Evolutionary conservation across 2,113 vertebrate genomes (phyloP).

Genomic region (Malurus alboscapulatus): DNA sequence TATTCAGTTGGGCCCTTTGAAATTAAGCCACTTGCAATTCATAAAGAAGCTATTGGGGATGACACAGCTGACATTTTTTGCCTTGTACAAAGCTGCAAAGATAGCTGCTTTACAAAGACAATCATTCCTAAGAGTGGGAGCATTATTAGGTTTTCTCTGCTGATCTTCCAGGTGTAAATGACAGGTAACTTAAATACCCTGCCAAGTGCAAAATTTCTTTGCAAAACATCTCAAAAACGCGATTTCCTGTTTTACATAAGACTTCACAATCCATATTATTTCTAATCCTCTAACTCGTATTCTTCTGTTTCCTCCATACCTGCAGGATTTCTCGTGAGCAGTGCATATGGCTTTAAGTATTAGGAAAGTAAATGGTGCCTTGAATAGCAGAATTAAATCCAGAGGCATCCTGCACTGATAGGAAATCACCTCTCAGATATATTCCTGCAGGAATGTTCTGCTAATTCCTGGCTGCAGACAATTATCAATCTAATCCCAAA

Average conservation of each 20-base stretch:
- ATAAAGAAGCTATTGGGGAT: constrained; percentile 38
- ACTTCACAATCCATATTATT: constrained; percentile 62
- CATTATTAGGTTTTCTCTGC: constrained; percentile 53
- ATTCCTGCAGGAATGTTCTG: constrained; percentile 35
- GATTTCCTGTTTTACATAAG: constrained; percentile 59
- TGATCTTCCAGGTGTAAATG: constrained; percentile 56
- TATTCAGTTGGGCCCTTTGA: constrained; percentile 21
- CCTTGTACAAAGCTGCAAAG: constrained; percentile 34
- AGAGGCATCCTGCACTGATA: constrained; percentile 11
- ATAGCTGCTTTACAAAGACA: constrained; percentile 49
- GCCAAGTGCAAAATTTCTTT: constrained; percentile 55
- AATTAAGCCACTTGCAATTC: constrained; percentile 54
- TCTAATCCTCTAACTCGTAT: constrained; percentile 34
- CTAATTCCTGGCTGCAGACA: constrained; percentile 41
- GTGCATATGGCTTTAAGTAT: constrained; percentile 36
- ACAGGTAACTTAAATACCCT: constrained; percentile 59
- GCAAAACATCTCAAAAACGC: constrained; percentile 22
- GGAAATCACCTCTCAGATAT: constrained; percentile 21
- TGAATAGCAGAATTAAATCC: constrained; percentile 58
- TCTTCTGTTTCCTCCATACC: constrained; percentile 56
- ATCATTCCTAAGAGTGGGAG: constrained; percentile 43
- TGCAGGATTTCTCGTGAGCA: constrained; percentile 53
- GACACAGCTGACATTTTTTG: constrained; percentile 54
- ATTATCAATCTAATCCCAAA: constrained; percentile 51
- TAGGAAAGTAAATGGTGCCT: constrained; percentile 49